These are phyloP conservation scores for Laticauda colubrina DNA, from an alignment of 2,113 vertebrate species.

Conservation along the genomic window DNA sequence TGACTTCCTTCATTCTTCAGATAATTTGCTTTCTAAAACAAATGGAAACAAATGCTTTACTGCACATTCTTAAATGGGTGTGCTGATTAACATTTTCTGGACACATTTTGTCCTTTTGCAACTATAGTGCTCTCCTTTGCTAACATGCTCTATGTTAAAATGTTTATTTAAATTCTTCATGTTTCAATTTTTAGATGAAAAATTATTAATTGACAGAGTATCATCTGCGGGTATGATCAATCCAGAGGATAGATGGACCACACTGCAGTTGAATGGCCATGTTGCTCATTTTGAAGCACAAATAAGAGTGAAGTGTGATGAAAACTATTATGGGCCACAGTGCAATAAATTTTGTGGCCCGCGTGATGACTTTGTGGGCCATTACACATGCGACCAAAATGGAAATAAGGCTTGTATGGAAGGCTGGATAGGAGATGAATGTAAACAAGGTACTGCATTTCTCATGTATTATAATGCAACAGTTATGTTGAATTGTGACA, in stretches of 20 bases:
- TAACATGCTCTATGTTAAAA: background rate
- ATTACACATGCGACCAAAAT: constrained; percentile 86
- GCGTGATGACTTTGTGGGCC: constrained; percentile 89
- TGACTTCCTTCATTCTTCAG: background rate
- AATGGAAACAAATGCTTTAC: background rate
- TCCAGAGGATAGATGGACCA: constrained; percentile 85
- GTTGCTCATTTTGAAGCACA: constrained; percentile 81
- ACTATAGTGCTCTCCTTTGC: background rate
- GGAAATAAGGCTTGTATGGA: constrained; percentile 92
- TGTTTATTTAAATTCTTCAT: background rate
- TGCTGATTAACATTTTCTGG: background rate
- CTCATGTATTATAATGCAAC: background rate
- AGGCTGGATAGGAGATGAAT: constrained; percentile 88
- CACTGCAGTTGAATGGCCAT: constrained; percentile 75
- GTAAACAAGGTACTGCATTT: constrained; percentile 78
- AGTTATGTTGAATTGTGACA: background rate
- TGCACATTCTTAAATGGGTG: constrained; percentile 5
- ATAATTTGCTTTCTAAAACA: constrained; percentile 1
- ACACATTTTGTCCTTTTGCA: background rate
- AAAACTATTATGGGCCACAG: constrained; percentile 87
- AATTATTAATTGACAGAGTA: constrained; percentile 84
- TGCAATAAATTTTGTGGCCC: constrained; percentile 94
- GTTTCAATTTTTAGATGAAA: constrained; percentile 70
- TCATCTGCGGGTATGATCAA: constrained; percentile 86
- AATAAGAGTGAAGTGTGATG: constrained; percentile 86